Evolutionary conservation across 2,888 invertebrate genomes (phyloP).

Genomic region (Ypsolopha scabrella): DNA sequence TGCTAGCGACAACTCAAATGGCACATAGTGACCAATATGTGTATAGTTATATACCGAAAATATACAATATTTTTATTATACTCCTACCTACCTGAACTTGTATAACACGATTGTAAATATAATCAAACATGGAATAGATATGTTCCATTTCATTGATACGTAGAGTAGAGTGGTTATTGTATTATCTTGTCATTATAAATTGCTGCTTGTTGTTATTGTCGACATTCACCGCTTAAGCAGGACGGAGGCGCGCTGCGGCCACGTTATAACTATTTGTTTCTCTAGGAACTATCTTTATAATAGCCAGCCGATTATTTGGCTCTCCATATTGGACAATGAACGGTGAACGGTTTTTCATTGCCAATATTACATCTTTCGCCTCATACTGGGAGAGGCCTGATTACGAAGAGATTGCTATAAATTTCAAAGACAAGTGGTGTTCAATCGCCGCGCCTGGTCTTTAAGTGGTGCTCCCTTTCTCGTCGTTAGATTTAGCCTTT

Average conservation of each 20-base stretch:
- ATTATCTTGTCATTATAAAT: no score
- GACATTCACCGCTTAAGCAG: no score
- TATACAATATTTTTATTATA: no score
- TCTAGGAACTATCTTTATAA: constrained; percentile 24
- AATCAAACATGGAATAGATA: no score
- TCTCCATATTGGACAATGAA: constrained; percentile 28
- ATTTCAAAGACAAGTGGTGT: constrained; percentile 58
- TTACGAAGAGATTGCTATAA: constrained; percentile 63
- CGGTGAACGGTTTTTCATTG: constrained; percentile 51
- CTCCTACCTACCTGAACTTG: no score
- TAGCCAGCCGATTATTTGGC: constrained; percentile 29
- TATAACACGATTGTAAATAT: no score
- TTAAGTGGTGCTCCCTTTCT: constrained; percentile 65
- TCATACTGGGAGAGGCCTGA: constrained; percentile 52
- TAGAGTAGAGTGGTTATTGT: no score
- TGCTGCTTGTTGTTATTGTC: no score
- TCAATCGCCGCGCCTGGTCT: constrained; percentile 39
- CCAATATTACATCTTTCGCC: constrained; percentile 54
- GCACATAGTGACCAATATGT: no score
- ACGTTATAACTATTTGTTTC: constrained; percentile 20
- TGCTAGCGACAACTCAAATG: no score
- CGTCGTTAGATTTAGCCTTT: constrained; percentile 60
- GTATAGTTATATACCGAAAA: no score
- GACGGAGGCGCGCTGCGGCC: constrained; percentile 4
- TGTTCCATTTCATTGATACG: no score